phyloP scores from a whole-genome alignment of 37 sponge, comb jelly and placozoan species.

The Spongilla lacustris region DNA sequence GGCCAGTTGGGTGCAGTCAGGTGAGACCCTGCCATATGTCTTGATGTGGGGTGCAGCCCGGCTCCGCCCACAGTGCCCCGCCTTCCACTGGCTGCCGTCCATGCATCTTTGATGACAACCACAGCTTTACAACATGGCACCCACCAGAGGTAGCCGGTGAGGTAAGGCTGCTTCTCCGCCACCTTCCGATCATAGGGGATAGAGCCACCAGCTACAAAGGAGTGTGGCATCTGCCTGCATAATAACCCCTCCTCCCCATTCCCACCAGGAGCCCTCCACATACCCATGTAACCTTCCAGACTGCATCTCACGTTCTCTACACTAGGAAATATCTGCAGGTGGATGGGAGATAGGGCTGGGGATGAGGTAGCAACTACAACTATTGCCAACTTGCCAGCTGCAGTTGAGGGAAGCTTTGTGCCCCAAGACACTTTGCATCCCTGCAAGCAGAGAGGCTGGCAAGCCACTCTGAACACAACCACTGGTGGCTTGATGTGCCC shows the following conservation, averaged over 20 bases:
- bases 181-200: slow-evolving; percentile 81
- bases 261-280: background rate
- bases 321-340: slow-evolving; percentile 79
- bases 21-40: slow-evolving; percentile 87
- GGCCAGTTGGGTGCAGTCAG: slow-evolving; percentile 64
- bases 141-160: slow-evolving; percentile 62
- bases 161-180: slow-evolving; percentile 82
- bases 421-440: background rate
- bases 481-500: slow-evolving; percentile 57
- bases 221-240: background rate
- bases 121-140: background rate
- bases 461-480: slow-evolving; percentile 85
- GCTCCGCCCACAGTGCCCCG: slow-evolving; percentile 67
- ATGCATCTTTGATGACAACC: background rate
- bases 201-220: slow-evolving; percentile 77
- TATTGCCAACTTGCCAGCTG: slow-evolving; percentile 28
- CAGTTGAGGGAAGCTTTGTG: slow-evolving; percentile 24
- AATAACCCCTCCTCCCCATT: background rate
- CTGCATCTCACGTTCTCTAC: slow-evolving; percentile 86
- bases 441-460: slow-evolving; percentile 38
- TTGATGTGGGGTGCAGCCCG: slow-evolving; percentile 95
- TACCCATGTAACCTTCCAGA: slow-evolving; percentile 88
- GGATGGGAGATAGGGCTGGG: background rate
- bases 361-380: background rate
- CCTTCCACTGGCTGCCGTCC: slow-evolving; percentile 75